Percentiles rank a stretch among this genome's conserved stretches.
These are phyloP conservation scores for Calephelis virginiensis DNA, from an alignment of 1,140 invertebrate species.

Conservation along the genomic window DNA sequence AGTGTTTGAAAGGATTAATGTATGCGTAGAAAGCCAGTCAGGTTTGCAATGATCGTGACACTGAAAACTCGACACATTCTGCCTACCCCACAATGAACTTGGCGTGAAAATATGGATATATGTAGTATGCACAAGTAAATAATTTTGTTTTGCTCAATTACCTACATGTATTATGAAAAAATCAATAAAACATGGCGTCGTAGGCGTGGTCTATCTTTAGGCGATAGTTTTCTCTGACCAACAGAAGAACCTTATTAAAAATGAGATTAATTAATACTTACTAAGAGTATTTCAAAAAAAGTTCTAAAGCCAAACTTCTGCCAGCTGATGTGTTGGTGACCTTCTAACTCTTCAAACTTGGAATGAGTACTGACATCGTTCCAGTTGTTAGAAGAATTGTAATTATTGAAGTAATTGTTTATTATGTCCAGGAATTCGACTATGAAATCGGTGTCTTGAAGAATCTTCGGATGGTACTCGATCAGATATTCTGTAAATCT, in stretches of 20 bases:
- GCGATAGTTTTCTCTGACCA: too few relatives aligned
- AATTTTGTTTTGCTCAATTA: too few relatives aligned
- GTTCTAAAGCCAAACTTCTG: conserved; percentile 55
- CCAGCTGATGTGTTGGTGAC: conserved; percentile 56
- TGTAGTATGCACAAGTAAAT: too few relatives aligned
- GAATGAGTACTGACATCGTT: conserved; percentile 45
- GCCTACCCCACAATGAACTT: too few relatives aligned
- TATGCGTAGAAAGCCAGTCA: too few relatives aligned
- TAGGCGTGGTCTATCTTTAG: too few relatives aligned
- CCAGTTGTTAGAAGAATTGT: conserved; percentile 53
- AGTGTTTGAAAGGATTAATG: too few relatives aligned
- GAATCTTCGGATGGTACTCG: conserved; percentile 37
- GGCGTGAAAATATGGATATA: too few relatives aligned
- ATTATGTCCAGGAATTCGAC: conserved; percentile 44
- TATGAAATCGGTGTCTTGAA: conserved; percentile 45
- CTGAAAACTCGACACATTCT: too few relatives aligned
- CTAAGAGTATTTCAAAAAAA: conserved; percentile 60
- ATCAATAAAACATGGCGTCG: too few relatives aligned
- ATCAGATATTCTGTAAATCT: conserved; percentile 38
- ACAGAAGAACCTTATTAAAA: not conserved
- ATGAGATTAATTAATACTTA: conserved; percentile 31
- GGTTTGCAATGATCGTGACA: too few relatives aligned
- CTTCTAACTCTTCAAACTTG: conserved; percentile 37
- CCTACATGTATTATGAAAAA: too few relatives aligned
- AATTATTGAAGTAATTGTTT: conserved; percentile 46